Evolutionary conservation across 2,797 vertebrate species (phyloP).

Genomic region (Pipistrellus pipistrellus): DNA sequence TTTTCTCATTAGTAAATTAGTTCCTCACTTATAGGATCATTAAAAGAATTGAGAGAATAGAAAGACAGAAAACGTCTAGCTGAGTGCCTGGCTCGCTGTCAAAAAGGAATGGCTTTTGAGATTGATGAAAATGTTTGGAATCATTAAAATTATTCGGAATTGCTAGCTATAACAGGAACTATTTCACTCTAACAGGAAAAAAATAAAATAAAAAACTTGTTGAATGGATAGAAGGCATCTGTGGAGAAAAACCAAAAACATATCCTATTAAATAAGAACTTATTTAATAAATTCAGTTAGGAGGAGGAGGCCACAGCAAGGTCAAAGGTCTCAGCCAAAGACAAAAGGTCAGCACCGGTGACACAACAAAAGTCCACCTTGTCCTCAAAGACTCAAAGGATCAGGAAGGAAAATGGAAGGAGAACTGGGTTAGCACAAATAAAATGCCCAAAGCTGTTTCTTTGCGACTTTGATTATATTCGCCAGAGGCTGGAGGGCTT

Average conservation of each 20-base stretch:
- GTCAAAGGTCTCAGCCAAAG: not conserved
- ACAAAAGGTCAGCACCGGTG: not conserved
- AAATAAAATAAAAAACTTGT: not conserved
- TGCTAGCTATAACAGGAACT: not conserved
- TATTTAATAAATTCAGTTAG: not conserved
- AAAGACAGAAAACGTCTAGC: not conserved
- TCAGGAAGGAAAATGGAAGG: not conserved
- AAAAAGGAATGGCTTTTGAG: rapidly evolving
- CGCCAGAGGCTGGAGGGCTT: not conserved
- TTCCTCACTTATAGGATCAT: not conserved
- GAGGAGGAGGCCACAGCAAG: not conserved
- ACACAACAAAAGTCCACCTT: rapidly evolving
- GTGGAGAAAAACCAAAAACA: not conserved
- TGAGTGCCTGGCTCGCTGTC: not conserved
- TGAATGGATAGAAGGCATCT: not conserved
- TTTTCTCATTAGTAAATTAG: conserved; percentile 22
- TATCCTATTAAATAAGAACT: not conserved
- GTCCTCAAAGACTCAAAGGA: not conserved
- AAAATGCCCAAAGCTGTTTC: not conserved
- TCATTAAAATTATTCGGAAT: not conserved
- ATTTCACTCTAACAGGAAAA: not conserved
- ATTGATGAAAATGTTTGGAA: not conserved
- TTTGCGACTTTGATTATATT: not conserved
- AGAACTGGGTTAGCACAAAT: no score
- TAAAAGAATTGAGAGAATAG: not conserved